Evolutionary conservation across 2,888 invertebrate genomes (phyloP), one percentile per base, ranked within the genome.

Genomic region (Scaptomyza cyrtandrae): DNA sequence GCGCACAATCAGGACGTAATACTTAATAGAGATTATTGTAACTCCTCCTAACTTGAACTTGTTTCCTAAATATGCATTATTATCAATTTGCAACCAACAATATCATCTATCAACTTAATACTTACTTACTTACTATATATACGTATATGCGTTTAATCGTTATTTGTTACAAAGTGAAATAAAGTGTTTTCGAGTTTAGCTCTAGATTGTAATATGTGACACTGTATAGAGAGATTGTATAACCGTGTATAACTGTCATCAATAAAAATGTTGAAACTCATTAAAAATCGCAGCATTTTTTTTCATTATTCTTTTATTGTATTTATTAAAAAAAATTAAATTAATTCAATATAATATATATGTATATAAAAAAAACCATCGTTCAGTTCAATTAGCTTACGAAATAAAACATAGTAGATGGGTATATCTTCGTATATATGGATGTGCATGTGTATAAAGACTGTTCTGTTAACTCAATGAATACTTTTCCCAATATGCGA

Each of bases 301-400:
- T 24, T 54, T 45, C 41, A 53, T 44, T 33, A 43, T 59, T 53
- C 13, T 75, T 67, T 71, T 24, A 19, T 29, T 59, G 61, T 76
- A 77, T 81, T 71, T 71, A 79, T 81, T 79, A 61, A 69, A 81
- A 71, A 69, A 79, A 71, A 75, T 43, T 50, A 61, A 71, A 52
- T 45, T 45, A 62, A 57, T 62, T 54, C 29, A 54, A 61, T 68
- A 80, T 69, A 71, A 41, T 67, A 43, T 49, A 70, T 56, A 49
- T 50, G 48, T 58, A 50, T 60, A 56, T 49, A 57, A 64, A 75
- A 75, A 75, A 81, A 81, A 70, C 64, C 66, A 79, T 69, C 61
- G 52, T 78, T 87, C 87, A 86, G 88, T 85, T 87, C 87, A 75
- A 77, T 77, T 78, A 79, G 73, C 85, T 85, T 85, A 85, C 10